Conservation (phyloP, 2,113 vertebrate species). For the Atrichornis clamosus region DNA sequence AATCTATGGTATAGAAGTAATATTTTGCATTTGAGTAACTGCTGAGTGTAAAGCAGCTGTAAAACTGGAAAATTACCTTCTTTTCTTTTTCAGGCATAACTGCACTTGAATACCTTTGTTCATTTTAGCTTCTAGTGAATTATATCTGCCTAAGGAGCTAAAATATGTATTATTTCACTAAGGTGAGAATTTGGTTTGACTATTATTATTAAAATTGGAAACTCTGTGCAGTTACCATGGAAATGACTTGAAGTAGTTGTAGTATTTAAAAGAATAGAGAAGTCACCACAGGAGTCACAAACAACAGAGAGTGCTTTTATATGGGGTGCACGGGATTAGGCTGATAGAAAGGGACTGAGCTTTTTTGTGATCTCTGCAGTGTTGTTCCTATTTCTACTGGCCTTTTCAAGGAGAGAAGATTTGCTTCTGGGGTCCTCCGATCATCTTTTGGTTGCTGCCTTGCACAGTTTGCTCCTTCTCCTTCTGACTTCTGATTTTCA, state of each 20-base stretch:
- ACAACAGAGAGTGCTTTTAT: not conserved
- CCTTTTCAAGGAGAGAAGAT: not conserved
- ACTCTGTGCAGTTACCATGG: not conserved
- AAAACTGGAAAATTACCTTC: slow-evolving; percentile 67
- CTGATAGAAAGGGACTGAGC: not conserved
- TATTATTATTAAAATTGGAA: slow-evolving; percentile 2
- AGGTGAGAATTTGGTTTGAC: not conserved
- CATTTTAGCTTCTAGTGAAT: slow-evolving; percentile 54
- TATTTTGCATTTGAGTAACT: slow-evolving; percentile 68
- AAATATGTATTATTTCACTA: slow-evolving; percentile 1
- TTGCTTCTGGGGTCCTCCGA: not conserved
- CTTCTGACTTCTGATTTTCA: not conserved
- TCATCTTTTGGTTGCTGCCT: not conserved
- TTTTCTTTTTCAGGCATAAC: slow-evolving; percentile 62
- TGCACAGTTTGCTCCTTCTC: not conserved
- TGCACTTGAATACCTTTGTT: slow-evolving; percentile 53
- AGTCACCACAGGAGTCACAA: slow-evolving; percentile 11
- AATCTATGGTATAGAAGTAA: slow-evolving; percentile 66
- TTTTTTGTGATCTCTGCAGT: not conserved
- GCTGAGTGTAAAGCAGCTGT: slow-evolving; percentile 62
- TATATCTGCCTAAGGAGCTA: slow-evolving; percentile 31
- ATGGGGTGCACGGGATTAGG: not conserved
- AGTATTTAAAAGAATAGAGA: slow-evolving; percentile 31
- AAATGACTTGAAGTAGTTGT: slow-evolving; percentile 2
- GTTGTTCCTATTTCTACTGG: not conserved